phyloP scores from a whole-genome alignment of 2,113 vertebrate genomes.

The Gadus macrocephalus region DNA sequence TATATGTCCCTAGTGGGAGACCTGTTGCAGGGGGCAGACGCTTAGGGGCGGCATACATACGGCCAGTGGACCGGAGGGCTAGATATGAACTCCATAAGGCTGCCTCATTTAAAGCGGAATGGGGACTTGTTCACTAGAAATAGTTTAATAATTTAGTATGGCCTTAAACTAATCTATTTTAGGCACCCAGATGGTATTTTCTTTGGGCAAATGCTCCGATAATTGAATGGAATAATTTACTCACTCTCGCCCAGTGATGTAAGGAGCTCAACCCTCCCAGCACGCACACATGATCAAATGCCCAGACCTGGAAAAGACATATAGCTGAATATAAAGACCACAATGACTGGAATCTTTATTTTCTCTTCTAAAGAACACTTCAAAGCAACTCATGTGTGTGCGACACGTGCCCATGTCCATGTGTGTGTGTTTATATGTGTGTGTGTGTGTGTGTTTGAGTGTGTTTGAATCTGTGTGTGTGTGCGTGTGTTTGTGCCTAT shows the following conservation, averaged over 20 bases:
- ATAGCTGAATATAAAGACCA: slow-evolving; percentile 41
- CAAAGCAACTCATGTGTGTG: slow-evolving; percentile 26
- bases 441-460: background rate
- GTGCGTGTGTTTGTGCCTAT: no score
- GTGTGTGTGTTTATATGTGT: slow-evolving; percentile 22
- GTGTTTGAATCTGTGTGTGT: no score
- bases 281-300: slow-evolving; percentile 8
- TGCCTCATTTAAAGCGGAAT: slow-evolving; percentile 64
- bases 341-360: slow-evolving; percentile 47
- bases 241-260: slow-evolving; percentile 58
- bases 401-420: background rate
- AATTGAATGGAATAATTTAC: slow-evolving; percentile 74
- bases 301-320: slow-evolving; percentile 48
- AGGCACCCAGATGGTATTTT: slow-evolving; percentile 72
- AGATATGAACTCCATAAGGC: slow-evolving; percentile 57
- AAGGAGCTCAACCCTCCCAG: background rate
- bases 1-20: slow-evolving; percentile 40
- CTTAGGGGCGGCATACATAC: background rate
- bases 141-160: slow-evolving; percentile 72
- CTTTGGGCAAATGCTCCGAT: slow-evolving; percentile 70
- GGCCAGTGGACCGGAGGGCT: slow-evolving; percentile 38
- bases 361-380: slow-evolving; percentile 30
- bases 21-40: slow-evolving; percentile 23
- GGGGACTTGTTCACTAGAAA: slow-evolving; percentile 65
- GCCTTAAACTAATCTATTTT: slow-evolving; percentile 75